Evolutionary conservation across 1,140 invertebrate species (phyloP).

Genomic region (Solen grandis): DNA sequence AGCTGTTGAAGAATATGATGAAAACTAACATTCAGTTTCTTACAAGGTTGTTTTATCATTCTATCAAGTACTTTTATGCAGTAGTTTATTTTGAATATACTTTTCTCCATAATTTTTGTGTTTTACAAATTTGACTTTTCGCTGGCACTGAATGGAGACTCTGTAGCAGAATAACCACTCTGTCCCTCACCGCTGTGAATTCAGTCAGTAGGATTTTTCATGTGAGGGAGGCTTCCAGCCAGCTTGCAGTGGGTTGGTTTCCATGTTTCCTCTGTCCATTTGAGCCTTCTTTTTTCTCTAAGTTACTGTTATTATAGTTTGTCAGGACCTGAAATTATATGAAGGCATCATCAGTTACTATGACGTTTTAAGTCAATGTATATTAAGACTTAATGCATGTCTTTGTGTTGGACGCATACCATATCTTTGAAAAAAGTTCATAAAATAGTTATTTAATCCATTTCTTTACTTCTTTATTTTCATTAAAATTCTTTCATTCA

Average conservation of each 20-base stretch:
- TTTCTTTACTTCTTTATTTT: neutral
- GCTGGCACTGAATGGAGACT: too few species aligned
- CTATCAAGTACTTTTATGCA: too few species aligned
- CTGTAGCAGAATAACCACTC: too few species aligned
- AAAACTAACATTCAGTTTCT: neutral
- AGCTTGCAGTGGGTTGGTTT: too few species aligned
- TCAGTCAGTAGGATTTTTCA: too few species aligned
- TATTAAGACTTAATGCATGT: neutral
- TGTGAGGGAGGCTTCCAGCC: too few species aligned
- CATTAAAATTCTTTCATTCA: constrained; percentile 1
- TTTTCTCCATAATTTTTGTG: too few species aligned
- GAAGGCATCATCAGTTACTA: neutral
- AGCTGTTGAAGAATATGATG: neutral
- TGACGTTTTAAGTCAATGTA: neutral
- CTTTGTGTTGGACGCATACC: neutral
- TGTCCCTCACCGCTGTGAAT: too few species aligned
- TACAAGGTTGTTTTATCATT: neutral
- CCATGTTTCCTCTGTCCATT: too few species aligned
- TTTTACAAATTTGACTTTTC: too few species aligned
- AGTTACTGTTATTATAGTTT: too few species aligned
- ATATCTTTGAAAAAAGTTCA: neutral
- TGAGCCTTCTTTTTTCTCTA: too few species aligned
- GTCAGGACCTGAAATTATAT: neutral
- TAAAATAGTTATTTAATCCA: neutral
- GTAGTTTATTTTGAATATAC: neutral